phyloP scores from a whole-genome alignment of 2,797 vertebrate species.

The Potorous gilbertii region DNA sequence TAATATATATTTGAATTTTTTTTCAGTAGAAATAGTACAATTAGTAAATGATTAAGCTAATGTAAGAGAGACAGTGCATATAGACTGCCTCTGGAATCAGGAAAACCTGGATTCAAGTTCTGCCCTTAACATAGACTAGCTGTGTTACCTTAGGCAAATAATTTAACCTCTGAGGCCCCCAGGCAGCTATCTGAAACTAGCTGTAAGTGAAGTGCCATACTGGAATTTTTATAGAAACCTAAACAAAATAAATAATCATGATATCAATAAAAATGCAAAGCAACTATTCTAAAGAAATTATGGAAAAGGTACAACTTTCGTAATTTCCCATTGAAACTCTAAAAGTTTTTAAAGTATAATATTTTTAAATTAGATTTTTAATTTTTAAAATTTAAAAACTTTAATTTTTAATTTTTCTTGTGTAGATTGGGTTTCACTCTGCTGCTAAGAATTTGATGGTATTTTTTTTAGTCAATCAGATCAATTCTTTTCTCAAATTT shows the following conservation, averaged over 20 bases:
- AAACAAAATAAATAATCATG: background rate
- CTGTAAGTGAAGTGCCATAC: background rate
- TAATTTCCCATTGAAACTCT: background rate
- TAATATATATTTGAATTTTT: background rate
- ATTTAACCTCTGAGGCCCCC: background rate
- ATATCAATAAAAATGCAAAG: background rate
- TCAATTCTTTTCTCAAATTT: conserved; percentile 42
- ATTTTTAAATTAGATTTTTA: background rate
- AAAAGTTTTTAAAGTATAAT: background rate
- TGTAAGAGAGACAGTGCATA: background rate
- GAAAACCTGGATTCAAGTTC: background rate
- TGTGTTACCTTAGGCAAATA: background rate
- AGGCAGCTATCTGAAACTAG: background rate
- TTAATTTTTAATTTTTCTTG: conserved; percentile 54
- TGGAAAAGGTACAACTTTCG: background rate
- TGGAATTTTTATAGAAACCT: background rate
- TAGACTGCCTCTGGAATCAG: background rate
- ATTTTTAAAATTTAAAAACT: background rate
- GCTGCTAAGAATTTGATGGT: conserved; percentile 38
- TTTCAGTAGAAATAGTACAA: background rate
- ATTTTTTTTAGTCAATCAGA: conserved; percentile 42
- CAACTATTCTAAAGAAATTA: background rate
- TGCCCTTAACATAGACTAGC: background rate
- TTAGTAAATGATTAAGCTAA: background rate
- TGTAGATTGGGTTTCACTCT: conserved; percentile 25